phyloP scores from a whole-genome alignment of 1,140 invertebrate species.

The Drosophila pandora region DNA sequence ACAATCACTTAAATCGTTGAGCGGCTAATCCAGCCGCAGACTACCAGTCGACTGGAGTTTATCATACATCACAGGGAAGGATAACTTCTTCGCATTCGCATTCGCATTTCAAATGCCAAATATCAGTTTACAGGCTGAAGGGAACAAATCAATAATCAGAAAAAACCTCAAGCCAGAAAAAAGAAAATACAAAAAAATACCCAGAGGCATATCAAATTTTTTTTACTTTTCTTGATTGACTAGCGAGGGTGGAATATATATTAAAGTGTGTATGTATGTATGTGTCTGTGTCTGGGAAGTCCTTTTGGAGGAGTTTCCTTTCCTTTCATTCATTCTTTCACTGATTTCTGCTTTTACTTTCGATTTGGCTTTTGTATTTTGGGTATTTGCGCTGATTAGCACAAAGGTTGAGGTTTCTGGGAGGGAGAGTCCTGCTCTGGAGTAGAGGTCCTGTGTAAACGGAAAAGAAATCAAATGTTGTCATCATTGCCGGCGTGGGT shows the following conservation, averaged over 20 bases:
- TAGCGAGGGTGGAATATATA: constrained; percentile 39
- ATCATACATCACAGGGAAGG: constrained; percentile 48
- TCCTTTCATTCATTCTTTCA: constrained; percentile 44
- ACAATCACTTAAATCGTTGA: constrained; percentile 81
- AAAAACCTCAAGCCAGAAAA: constrained; percentile 55
- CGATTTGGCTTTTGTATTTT: constrained; percentile 80
- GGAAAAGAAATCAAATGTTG: constrained; percentile 78
- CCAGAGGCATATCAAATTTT: constrained; percentile 79
- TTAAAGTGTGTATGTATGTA: background rate
- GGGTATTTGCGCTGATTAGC: constrained; percentile 78
- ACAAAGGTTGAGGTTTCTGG: constrained; percentile 10
- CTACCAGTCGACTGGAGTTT: constrained; percentile 28
- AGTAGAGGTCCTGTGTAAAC: constrained; percentile 53
- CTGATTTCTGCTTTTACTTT: constrained; percentile 76
- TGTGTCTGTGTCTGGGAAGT: constrained; percentile 45
- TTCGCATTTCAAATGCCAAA: constrained; percentile 76
- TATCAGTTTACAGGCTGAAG: constrained; percentile 68
- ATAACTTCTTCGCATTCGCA: constrained; percentile 11
- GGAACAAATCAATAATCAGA: constrained; percentile 74
- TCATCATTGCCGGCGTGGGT: constrained; percentile 71
- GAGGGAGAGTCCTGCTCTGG: no score
- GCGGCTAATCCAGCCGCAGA: constrained; percentile 73
- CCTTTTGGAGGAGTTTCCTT: constrained; percentile 44
- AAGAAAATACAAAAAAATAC: constrained; percentile 33
- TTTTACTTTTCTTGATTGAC: constrained; percentile 62